Base-by-base conservation (phyloP, 35 echinoderm and acorn worm species). In the Lytechinus pictus region DNA sequence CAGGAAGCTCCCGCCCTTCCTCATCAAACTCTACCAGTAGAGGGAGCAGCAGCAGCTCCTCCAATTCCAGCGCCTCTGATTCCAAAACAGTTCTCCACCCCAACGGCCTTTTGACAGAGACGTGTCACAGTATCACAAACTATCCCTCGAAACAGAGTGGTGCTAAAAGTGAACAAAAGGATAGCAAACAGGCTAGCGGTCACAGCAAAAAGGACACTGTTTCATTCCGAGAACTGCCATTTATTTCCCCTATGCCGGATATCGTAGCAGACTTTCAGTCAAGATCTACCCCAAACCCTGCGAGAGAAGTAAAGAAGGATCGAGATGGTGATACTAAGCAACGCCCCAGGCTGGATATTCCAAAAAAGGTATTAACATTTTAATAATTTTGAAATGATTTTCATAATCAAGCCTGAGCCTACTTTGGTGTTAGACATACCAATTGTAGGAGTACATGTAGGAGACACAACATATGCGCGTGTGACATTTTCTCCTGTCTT, bases 31-130 rank as follows among this genome's bases (percentile, higher is more conserved):
- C 88, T 90, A 44, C 88, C 28, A 90, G 88, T 54, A 90, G 88
- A 90, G 88, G 88, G 52, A 90, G 27, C 16, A 54, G 29, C 52
- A 90, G 24, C 52, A 54, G 29, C 52, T 90, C 88, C 52, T 90
- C 88, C 88, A 90, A 54, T 33, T 90, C 88, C 11, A 90, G 52
- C n/a, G 88, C 88, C 88, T 90, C 88, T 10, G 88, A 90, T 54
- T 90, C 88, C 88, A 90, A 90, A 90, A 90, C 88, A 10, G 88
- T 90, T 90, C 88, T 90, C 88, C 88, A 90, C 52, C 29, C 88
- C 88, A 90, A 90, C 88, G 88, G 88, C 88, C 88, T 90, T 54
- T 54, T 90, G 11, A 90, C 88, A 90, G 88, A 90, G 88, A 90
- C 88, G 52, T 52, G 52, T 90, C 29, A 16, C 88, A 90, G 88